Conservation (phyloP, 1,140 invertebrate genomes). For the Araneus ventricosus region DNA sequence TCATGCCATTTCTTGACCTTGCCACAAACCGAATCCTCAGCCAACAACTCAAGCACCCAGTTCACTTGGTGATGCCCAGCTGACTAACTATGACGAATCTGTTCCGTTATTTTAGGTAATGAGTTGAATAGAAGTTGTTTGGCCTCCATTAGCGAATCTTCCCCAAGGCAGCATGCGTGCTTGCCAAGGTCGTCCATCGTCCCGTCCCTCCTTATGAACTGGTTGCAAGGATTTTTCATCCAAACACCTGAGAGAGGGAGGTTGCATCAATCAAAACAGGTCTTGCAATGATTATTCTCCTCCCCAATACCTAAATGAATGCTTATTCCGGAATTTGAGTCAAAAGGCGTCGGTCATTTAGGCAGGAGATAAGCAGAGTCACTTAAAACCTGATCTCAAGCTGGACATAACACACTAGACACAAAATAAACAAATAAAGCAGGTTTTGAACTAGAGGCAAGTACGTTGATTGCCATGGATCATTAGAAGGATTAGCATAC, state of each 20-base stretch:
- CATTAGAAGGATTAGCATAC: background rate
- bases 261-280: slow-evolving; percentile 59
- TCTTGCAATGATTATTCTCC: slow-evolving; percentile 23
- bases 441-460: slow-evolving; percentile 9
- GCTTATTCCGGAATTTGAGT: slow-evolving; percentile 37
- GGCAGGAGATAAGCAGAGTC: background rate
- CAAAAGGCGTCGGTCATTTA: slow-evolving; percentile 41
- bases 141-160: slow-evolving; percentile 51
- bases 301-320: slow-evolving; percentile 31
- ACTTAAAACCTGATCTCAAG: background rate
- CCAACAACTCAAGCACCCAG: slow-evolving; percentile 1
- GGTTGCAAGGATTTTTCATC: slow-evolving; percentile 40
- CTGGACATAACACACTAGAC: background rate
- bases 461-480: background rate
- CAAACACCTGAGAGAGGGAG: slow-evolving; percentile 15
- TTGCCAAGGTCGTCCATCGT: slow-evolving; percentile 62
- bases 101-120: slow-evolving; percentile 66
- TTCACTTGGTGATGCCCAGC: slow-evolving; percentile 40
- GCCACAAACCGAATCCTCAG: background rate
- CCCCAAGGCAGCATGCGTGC: slow-evolving; percentile 44
- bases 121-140: slow-evolving; percentile 66
- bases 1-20: slow-evolving; percentile 39
- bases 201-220: slow-evolving; percentile 45
- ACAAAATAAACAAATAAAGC: slow-evolving; percentile 2
- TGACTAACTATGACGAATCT: slow-evolving; percentile 50